phyloP scores from a whole-genome alignment of 2,113 vertebrate genomes.

The Panthera uncia region DNA sequence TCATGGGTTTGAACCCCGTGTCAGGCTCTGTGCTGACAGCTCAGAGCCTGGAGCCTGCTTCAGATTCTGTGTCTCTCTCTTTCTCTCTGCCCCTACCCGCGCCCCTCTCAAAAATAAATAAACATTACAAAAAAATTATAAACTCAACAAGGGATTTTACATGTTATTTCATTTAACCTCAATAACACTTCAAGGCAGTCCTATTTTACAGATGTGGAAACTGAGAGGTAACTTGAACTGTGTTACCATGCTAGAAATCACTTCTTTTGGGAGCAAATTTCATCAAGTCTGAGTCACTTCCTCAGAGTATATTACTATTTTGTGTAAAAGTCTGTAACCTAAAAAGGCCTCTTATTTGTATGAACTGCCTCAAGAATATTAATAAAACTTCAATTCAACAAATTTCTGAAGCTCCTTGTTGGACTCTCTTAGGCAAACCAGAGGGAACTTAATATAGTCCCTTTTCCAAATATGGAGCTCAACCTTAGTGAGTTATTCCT shows the following conservation, averaged over 20 bases:
- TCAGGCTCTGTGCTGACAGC: too few relatives aligned
- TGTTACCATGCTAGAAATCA: neutral
- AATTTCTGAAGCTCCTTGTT: neutral
- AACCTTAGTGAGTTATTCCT: neutral
- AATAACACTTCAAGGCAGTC: neutral
- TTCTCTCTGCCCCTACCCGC: too few relatives aligned
- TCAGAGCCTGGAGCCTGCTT: too few relatives aligned
- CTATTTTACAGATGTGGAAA: neutral
- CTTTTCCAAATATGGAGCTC: neutral
- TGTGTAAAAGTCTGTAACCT: neutral
- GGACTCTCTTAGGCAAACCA: neutral
- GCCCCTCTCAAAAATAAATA: too few relatives aligned
- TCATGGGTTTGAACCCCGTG: too few relatives aligned
- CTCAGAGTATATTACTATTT: neutral
- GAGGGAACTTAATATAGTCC: neutral
- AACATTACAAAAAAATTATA: too few relatives aligned
- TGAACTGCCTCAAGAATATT: neutral
- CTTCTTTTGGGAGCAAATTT: neutral
- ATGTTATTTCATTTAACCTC: neutral
- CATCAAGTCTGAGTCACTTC: neutral
- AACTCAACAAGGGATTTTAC: neutral
- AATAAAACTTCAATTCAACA: neutral
- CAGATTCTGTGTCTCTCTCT: too few relatives aligned
- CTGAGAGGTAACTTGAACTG: neutral
- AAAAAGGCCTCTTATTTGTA: neutral